A percentile compares a stretch with the other conserved stretches of the same genome.
phyloP scores from a whole-genome alignment of 2,888 invertebrate genomes.

The Cryptops parisi region DNA sequence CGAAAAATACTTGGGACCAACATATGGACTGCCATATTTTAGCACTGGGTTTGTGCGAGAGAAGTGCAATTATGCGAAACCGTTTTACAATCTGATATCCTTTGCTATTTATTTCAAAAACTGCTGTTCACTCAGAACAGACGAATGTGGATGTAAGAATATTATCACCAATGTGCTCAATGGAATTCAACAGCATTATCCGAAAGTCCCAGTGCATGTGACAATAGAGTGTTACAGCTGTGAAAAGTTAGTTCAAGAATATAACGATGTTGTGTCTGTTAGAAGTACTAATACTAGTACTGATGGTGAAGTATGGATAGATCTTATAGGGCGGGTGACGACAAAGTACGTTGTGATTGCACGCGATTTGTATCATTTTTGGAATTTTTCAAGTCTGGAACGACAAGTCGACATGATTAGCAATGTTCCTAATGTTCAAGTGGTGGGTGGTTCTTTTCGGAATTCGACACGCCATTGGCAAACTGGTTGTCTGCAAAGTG shows the following conservation, averaged over 20 bases:
- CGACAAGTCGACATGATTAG: not conserved
- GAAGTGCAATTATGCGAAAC: not conserved
- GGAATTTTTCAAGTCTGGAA: not conserved
- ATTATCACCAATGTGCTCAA: not conserved
- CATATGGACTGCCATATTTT: not conserved
- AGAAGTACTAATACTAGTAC: not conserved
- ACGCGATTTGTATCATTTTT: not conserved
- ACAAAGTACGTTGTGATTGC: not conserved
- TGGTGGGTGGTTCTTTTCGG: not conserved
- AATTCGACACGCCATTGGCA: not conserved
- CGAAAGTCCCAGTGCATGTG: not conserved
- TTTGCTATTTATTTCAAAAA: not conserved
- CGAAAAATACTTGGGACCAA: not conserved
- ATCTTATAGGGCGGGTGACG: not conserved
- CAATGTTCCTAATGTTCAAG: not conserved
- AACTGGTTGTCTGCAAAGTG: not conserved
- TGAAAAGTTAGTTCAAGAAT: not conserved
- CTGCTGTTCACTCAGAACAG: not conserved
- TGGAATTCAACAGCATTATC: not conserved
- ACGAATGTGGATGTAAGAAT: not conserved
- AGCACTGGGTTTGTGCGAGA: not conserved
- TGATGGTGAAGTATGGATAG: not conserved
- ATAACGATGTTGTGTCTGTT: not conserved
- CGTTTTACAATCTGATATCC: not conserved
- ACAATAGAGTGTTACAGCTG: not conserved